A percentile compares a stretch with the other conserved stretches of the same genome.
Conservation (phyloP, 2,797 vertebrate species). For the Sardinella longiceps region DNA sequence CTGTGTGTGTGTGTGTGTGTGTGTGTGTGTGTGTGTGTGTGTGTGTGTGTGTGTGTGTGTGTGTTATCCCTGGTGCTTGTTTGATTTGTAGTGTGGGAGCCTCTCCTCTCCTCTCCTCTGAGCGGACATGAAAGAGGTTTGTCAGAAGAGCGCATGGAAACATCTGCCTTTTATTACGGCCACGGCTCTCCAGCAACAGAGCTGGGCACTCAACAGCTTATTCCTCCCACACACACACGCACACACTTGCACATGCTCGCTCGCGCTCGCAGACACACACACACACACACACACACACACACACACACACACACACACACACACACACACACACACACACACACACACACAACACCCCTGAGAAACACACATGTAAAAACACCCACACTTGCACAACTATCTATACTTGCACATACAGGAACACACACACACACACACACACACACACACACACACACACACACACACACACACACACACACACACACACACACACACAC, state of each 20-base stretch:
- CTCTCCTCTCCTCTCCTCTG: not conserved
- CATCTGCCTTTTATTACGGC: constrained; percentile 29
- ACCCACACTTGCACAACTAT: not conserved
- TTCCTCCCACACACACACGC: constrained; percentile 13
- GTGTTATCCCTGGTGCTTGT: not conserved
- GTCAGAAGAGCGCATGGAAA: constrained; percentile 7
- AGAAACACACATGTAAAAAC: too few species aligned
- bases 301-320: constrained; percentile 2
- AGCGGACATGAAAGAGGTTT: not conserved
- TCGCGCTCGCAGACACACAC: not conserved
- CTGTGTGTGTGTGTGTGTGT: too few species aligned
- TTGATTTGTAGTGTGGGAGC: constrained; percentile 12
- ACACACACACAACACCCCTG: not conserved
- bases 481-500: not conserved
- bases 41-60: not conserved
- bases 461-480: not conserved
- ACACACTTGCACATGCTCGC: not conserved
- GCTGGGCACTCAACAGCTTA: not conserved
- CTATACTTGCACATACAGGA: too few species aligned
- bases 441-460: not conserved
- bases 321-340: not conserved
- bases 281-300: not conserved
- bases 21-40: too few species aligned
- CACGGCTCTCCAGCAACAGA: not conserved
- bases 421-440: not conserved